Conservation (phyloP, 2,797 vertebrate species). For the Acrossocheilus wenchowensis region DNA sequence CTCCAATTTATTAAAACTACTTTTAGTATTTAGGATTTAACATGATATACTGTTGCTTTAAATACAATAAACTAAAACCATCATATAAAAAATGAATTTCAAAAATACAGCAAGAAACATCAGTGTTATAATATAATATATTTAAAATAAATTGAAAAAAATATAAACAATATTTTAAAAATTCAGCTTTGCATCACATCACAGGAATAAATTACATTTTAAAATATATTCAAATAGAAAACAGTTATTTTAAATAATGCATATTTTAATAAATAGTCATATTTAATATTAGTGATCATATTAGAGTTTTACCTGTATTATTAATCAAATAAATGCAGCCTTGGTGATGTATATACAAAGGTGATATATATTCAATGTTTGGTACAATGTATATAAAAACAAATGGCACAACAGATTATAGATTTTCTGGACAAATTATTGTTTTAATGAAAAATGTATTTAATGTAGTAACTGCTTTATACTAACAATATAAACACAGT, state of each 20-base stretch:
- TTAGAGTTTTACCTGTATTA: too few relatives aligned
- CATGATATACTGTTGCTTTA: background rate
- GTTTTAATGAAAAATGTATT: too few relatives aligned
- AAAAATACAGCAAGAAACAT: background rate
- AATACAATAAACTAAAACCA: background rate
- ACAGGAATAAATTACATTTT: background rate
- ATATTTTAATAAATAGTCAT: background rate
- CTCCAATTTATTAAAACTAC: background rate
- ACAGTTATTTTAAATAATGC: background rate
- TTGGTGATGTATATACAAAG: too few relatives aligned
- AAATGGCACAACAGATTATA: too few relatives aligned
- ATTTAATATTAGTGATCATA: too few relatives aligned
- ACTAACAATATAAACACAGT: too few relatives aligned
- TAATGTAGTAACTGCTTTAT: too few relatives aligned
- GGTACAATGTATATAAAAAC: too few relatives aligned
- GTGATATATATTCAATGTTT: background rate
- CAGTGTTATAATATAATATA: background rate
- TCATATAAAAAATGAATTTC: background rate
- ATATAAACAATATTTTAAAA: background rate
- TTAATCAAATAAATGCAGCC: too few relatives aligned
- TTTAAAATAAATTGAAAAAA: background rate
- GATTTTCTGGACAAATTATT: too few relatives aligned
- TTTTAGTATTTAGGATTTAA: background rate
- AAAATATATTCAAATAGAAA: background rate
- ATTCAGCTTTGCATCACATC: background rate